Base-by-base conservation (phyloP, 37 sponge, comb jelly and placozoan species). In the Axinella damicornis region DNA sequence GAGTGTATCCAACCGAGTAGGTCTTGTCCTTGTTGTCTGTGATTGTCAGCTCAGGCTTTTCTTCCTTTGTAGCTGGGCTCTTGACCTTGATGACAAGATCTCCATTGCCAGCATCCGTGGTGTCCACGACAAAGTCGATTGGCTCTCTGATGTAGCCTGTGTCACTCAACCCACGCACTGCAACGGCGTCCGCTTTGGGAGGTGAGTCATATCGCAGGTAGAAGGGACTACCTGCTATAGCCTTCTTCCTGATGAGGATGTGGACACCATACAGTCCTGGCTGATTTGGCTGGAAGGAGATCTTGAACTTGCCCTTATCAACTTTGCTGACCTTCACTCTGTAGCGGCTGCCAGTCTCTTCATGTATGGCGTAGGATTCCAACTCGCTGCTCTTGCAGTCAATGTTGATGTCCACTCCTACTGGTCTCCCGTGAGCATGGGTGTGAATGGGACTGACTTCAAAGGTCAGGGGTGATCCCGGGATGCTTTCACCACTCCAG, bases 251-350 rank as follows among this genome's bases (percentile, higher is more conserved):
- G 12, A 73, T 4, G 57, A 71, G 24, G 20, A 83, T 40, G 52
- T 88, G 77, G 2, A 82, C 24, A 37, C 64, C 74, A 64, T 92
- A 84, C 14, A 85, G 61, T 61, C 93, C 93, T 5, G 88, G 81
- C 13, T 38, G 28, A 34, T 88, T 80, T 21, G 89, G 89, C 1
- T 33, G 59, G 40, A 88, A 88, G 53, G 22, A 32, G 53, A 93
- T 38, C 5, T 65, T 61, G 75, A 65, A 77, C 59, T 56, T 67
- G 20, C 63, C 74, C 16, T 73, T 85, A 11, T 54, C 28, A 9
- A 76, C 69, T 70, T 89, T 88, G 67, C 55, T 82, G 37, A 89
- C 65, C 20, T 74, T 89, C 59, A 85, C 82, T 59, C 89, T 93
- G 41, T 76, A 21, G 28, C 73, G 85, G 28, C 52, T 38, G 21